Base-by-base conservation (phyloP, 2,888 invertebrate species). In the Dryocosmus kuriphilus region DNA sequence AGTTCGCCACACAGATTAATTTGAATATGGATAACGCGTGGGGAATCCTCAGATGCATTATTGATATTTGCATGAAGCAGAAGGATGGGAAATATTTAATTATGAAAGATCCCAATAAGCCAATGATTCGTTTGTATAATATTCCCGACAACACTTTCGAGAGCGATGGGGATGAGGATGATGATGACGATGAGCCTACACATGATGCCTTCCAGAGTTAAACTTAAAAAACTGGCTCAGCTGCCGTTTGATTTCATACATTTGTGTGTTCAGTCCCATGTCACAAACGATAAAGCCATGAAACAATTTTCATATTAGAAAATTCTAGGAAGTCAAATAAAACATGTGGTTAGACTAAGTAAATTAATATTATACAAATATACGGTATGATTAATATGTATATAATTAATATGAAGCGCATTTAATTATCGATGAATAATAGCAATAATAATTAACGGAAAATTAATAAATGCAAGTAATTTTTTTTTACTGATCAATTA, bases 21-120 rank as follows among this genome's bases (percentile, higher is more conserved):
- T 93, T 99, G 88, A 99, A 98, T 90, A 98, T 99, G 98, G 99
- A 99, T 92, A 99, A 99, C 92, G 98, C 98, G 3, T 99, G 99
- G 99, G 99, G 98, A 83, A 97, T 99, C 79, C 93, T 99, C 80
- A 95, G 99, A 22, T 99, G 98, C 92, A 98, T 99, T 88, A 96
- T 99, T 86, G 99, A 99, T 88, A 96, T 98, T 82, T 97, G 98
- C 88, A 97, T 98, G 97, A 98, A 98, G 92, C 97, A 98, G 92
- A 97, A 98, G 89, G 98, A 98, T 90, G 99, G 99, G 88, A 97
- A 97, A 92, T 99, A 98, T 92, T 94, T 99, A 88, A 98, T 99
- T 85, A 98, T 99, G 97, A 99, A 99, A 93, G 99, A 99, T 92
- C 99, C 99, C 6, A 99, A 99, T 93, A 99, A 99, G 95, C 98